phyloP scores from a whole-genome alignment of 2,797 vertebrate species.

The Anas bahamensis region DNA sequence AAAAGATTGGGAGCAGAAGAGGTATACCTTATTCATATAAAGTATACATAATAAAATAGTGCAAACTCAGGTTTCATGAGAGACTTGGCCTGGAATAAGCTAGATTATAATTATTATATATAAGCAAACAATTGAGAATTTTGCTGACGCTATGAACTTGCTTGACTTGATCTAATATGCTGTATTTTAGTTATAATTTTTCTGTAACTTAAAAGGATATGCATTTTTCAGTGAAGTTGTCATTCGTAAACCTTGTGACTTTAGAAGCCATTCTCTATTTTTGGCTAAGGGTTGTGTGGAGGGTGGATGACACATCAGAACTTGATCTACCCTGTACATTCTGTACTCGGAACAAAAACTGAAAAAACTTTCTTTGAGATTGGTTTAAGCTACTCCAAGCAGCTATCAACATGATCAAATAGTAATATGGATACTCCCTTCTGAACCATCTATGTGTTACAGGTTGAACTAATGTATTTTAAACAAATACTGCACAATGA shows the following conservation, averaged over 20 bases:
- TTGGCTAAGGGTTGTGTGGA: slow-evolving; percentile 7
- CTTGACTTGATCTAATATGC: neutral
- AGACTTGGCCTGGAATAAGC: neutral
- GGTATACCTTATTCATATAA: neutral
- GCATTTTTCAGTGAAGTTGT: slow-evolving; percentile 25
- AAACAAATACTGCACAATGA: neutral
- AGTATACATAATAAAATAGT: neutral
- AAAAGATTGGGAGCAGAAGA: neutral
- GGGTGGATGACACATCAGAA: slow-evolving; percentile 16
- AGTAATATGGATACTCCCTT: neutral
- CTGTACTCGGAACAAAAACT: slow-evolving; percentile 55
- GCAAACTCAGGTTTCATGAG: neutral
- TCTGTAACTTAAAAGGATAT: slow-evolving; percentile 1
- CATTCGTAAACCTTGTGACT: slow-evolving; percentile 17
- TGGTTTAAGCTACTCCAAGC: neutral
- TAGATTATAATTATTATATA: neutral
- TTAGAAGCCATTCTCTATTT: neutral
- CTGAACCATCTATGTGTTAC: neutral
- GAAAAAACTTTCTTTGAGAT: neutral
- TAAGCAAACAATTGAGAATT: neutral
- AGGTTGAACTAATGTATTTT: neutral
- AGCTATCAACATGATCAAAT: slow-evolving; percentile 6
- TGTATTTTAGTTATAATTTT: neutral
- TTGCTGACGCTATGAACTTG: slow-evolving; percentile 2
- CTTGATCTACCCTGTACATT: slow-evolving; percentile 57